Evolutionary conservation across 2,113 vertebrate genomes (phyloP), one percentile per base, ranked within the genome.

Genomic region (Phyllopteryx taeniolatus): DNA sequence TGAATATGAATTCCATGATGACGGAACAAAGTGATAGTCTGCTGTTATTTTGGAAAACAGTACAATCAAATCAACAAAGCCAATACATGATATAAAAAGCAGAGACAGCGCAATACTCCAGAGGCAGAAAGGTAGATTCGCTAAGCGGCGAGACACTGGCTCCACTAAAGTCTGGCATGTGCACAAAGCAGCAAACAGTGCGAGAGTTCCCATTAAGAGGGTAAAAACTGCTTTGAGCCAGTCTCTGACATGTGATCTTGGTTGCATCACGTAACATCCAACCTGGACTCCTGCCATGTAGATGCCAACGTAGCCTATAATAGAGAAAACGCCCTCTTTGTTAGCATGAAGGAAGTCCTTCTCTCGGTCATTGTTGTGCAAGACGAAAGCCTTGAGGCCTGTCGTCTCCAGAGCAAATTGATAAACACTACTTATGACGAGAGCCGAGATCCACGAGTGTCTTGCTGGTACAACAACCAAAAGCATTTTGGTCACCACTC

Each of bases 201-300:
- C 8, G 15, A 91, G 8, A 51, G 88, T 83, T 2, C 66, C 79
- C 53, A 94, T 22, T 0, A 93, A 68, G 39, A 95, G 87, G 61
- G 17, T 80, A 31, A 67, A 1, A 0, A 91, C 70, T 2, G 85
- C 86, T 81, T 43, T 82, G 9, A 93, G 43, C 95, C 95, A 98
- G 51, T 93, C 91, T 87, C 67, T 91, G 4, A 96, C 87, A 0
- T 86, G 79, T 65, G 63, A 85, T 80, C 94, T 92, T 22, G 73
- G 70, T 68, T 86, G 88, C 89, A 92, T 90, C 60, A 99, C 70
- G 68, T 92, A 95, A 1, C 91, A 86, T 5, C 97, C 98, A 22
- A 94, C 90, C 61, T 98, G 96, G 49, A 97, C 95, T 0, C 97
- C 96, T 0, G 92, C 92, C 93, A 99, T 88, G 43, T 99, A 94